phyloP scores from a whole-genome alignment of 2,113 vertebrate species.

The Carollia perspicillata region DNA sequence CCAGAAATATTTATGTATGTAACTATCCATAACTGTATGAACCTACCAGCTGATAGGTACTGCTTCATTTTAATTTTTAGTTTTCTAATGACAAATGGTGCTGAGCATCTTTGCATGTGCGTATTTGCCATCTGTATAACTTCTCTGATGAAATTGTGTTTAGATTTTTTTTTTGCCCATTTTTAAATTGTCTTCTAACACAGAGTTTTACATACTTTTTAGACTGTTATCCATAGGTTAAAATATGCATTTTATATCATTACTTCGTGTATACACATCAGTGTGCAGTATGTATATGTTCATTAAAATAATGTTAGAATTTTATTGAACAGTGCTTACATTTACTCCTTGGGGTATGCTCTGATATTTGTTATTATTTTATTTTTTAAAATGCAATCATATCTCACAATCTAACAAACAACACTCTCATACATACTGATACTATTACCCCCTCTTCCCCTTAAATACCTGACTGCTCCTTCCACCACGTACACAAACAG shows the following conservation, averaged over 20 bases:
- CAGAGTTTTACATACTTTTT: neutral
- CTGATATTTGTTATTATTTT: constrained; percentile 23
- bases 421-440: neutral
- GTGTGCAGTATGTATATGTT: neutral
- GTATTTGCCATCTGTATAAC: neutral
- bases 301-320: constrained; percentile 30
- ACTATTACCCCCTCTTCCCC: neutral
- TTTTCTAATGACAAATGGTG: constrained; percentile 22
- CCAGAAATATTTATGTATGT: neutral
- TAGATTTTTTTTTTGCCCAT: neutral
- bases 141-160: neutral
- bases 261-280: neutral
- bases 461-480: neutral
- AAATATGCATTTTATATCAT: constrained; percentile 18
- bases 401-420: neutral
- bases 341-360: neutral
- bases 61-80: constrained; percentile 31
- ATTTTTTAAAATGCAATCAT: neutral
- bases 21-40: neutral
- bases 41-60: neutral
- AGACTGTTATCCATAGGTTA: neutral
- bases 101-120: constrained; percentile 5
- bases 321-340: neutral
- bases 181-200: constrained; percentile 36
- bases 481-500: neutral